Evolutionary conservation across 2,113 vertebrate species (phyloP), one percentile per base, ranked within the genome.

Genomic region (Bucco capensis): DNA sequence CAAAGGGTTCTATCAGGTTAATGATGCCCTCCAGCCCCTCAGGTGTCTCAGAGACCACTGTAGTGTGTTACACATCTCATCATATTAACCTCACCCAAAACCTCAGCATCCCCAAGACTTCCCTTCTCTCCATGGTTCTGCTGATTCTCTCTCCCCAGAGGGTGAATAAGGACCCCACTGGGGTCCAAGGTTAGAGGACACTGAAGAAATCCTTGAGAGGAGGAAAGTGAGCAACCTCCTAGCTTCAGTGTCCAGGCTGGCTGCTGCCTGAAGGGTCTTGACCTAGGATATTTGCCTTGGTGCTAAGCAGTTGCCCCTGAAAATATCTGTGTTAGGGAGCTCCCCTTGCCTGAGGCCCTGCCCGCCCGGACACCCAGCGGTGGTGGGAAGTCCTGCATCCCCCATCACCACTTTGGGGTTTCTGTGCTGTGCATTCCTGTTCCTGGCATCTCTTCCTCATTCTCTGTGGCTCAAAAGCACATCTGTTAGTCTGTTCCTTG

Each of bases 1-100:
- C 53, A 28, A 31, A 58, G 61, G 31, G 10, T 14, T 65, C 38
- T 60, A 81, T 19, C 3, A 33, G 42, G 42, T 37, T 51, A 81
- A 0, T 0, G 1, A 37, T 31, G 25, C 10, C 38, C 49, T 80
- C 38, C 50, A 49, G 35, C 27, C 8, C 30, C 37, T 31, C 46
- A 25, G 54, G 46, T 33, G 9, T 38, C 73, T 47, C 80, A 69
- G 64, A 67, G 4, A 57, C 58, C 21, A 9, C 13, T 10, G 67
- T 31, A 44, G 51, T 10, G 14, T 31, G 27, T 44, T 53, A 76
- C 31, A 69, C 11, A 50, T 13, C 54, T 65, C 25, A 70, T 38
- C 42, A n/a, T 2, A 10, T 14, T 69, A 81, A 19, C 65, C 23
- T 46, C 37, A 79, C 22, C 17, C 5, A 0, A 74, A 82, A 19